Conservation (phyloP, 2,888 invertebrate species). For the Ophion ventricosus region DNA sequence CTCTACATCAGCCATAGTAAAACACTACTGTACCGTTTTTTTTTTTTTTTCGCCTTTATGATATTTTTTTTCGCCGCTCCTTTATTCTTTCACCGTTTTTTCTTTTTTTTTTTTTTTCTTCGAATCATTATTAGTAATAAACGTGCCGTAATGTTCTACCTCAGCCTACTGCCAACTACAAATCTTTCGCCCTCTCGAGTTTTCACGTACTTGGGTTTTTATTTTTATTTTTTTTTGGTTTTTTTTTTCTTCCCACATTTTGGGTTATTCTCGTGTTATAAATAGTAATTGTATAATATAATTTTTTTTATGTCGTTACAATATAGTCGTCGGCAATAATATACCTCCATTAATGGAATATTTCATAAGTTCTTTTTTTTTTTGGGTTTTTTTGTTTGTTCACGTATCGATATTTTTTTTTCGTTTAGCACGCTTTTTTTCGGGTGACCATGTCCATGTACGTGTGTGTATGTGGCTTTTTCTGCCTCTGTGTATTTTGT, state of each 20-base stretch:
- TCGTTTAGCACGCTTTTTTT: conserved; percentile 49
- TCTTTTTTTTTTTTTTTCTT: conserved; percentile 53
- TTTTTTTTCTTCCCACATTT: conserved; percentile 44
- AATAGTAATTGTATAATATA: conserved; percentile 80
- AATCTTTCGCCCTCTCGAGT: conserved; percentile 67
- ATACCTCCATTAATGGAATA: conserved; percentile 76
- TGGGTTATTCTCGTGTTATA: conserved; percentile 75
- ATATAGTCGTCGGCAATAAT: conserved; percentile 79
- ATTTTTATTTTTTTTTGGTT: conserved; percentile 17
- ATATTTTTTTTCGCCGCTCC: conserved; percentile 72
- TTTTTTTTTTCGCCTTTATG: conserved; percentile 78
- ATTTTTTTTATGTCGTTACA: conserved; percentile 75
- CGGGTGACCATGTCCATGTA: conserved; percentile 8
- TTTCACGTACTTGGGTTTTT: conserved; percentile 18
- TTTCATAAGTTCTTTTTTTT: conserved; percentile 53
- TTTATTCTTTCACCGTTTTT: conserved; percentile 49
- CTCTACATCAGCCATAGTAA: conserved; percentile 79
- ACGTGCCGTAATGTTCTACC: conserved; percentile 80
- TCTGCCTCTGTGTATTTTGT: neutral
- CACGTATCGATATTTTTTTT: conserved; percentile 52
- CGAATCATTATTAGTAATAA: conserved; percentile 77
- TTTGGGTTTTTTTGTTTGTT: conserved; percentile 15
- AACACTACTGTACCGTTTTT: conserved; percentile 79
- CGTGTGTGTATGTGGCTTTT: neutral
- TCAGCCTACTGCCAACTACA: conserved; percentile 81